Evolutionary conservation across 1,140 invertebrate genomes (phyloP), one percentile per base, ranked within the genome.

Genomic region (Eriocheir sinensis): DNA sequence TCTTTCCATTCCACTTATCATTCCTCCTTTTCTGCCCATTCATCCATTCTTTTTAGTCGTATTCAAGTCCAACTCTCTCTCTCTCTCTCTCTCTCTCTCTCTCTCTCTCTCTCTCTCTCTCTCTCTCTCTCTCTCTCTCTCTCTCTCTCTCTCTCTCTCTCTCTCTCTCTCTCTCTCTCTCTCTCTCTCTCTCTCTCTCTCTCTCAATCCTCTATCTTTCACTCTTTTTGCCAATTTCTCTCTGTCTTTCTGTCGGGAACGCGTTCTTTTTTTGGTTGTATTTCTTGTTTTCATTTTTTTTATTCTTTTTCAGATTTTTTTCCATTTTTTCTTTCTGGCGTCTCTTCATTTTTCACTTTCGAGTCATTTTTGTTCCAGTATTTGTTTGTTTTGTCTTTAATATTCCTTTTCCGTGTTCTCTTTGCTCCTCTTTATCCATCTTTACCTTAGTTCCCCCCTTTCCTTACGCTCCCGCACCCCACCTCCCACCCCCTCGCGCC

Each of bases 121-220:
- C 53, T 72, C 53, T 72, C 53, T 72, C 53, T 72, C 53, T 72
- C 15, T 15, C 15, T 15, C 15, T 15, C 44, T 15, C 44, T 15
- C 15, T 15, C 15, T 15, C 15, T 15, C 15, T 15, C 15, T 48
- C 15, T 48, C 44, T 48, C 44, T 48, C 44, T 53, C 48, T 72
- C 60, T 72, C 60, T 72, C 60, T 72, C 60, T 72, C 60, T 72
- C 60, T 72, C 60, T 72, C 60, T 72, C 60, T 72, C 60, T 72
- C 60, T 72, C 60, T 72, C 60, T 72, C 60, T 72, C 4, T 8
- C 27, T n/a, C 8, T 72, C 21, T 72, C 21, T 72, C 21, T 72
- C 21, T 72, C 60, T 72, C 60, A 53, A 21, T 53, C 21, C 12
- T 72, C 60, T 72, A 4, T 72, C 12, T n/a, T 21, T 72, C 60